Evolutionary conservation across 2,113 vertebrate genomes (phyloP).

Genomic region (Zosterops borbonicus): DNA sequence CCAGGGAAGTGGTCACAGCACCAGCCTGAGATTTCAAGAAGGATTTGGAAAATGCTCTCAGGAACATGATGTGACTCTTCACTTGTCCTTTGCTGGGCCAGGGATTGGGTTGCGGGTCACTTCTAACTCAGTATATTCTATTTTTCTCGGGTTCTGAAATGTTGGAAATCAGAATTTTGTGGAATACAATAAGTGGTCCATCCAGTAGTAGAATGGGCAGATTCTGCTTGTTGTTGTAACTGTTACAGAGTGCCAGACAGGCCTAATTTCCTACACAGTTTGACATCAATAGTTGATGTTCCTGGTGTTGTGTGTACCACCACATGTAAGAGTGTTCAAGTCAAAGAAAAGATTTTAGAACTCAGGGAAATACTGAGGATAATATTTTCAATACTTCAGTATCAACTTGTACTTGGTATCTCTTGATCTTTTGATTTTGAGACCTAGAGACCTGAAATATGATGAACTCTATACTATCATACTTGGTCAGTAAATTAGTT

Average conservation of each 20-base stretch:
- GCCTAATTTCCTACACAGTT: not conserved
- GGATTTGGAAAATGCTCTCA: not conserved
- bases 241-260: not conserved
- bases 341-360: not conserved
- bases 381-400: not conserved
- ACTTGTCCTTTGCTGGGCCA: rapidly evolving
- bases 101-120: rapidly evolving
- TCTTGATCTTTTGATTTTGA: not conserved
- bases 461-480: not conserved
- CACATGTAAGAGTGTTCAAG: not conserved
- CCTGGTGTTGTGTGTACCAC: not conserved
- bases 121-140: not conserved
- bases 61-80: not conserved
- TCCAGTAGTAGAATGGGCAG: not conserved
- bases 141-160: not conserved
- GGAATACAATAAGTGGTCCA: not conserved
- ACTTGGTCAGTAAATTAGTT: not conserved
- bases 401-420: not conserved
- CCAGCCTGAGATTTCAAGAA: not conserved
- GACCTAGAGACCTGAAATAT: not conserved
- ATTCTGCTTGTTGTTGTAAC: not conserved
- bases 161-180: not conserved
- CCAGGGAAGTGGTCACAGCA: too few relatives aligned
- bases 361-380: not conserved
- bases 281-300: not conserved